Evolutionary conservation across 37 sponge, comb jelly and placozoan species (phyloP), one percentile per base, ranked within the genome.

Genomic region (Dysidea cf. avara): DNA sequence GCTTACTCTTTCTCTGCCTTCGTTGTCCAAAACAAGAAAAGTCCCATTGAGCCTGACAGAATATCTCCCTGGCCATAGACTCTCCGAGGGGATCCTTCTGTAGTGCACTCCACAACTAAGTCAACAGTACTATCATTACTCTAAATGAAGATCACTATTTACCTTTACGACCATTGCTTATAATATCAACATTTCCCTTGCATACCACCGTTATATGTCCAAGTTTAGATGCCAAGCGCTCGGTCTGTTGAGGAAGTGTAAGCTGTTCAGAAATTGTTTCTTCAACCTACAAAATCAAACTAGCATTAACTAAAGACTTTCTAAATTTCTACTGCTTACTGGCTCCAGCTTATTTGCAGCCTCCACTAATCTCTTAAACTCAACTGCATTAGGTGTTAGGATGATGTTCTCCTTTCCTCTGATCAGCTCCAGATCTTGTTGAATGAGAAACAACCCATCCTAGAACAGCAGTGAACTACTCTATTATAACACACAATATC

Each of bases 11-110:
- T 18, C 47, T 83, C 72, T 21, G 78, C 49, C 36, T 69, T 48
- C 16, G 37, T 66, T 20, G 97, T 70, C 99, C 99, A 97, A 78
- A 77, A 66, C 7, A 81, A 33, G 50, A 91, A 92, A 16, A 90
- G 65, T 25, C 90, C 95, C 48, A 82, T 37, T 0, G 74, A 71
- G 4, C 99, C 99, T 29, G 99, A 86, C n/a, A 97, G 71, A 7
- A 97, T 51, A 67, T 97, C 99, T 61, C 99, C 99, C 68, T 97
- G 99, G 0, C 99, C 99, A 24, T 95, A 93, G 76, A 88, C 85
- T 59, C 99, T 77, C 39, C 95, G 74, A 2, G 77, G 67, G 59
- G 81, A 78, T 1, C 99, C 99, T 34, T 22, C 53, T 51, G 68
- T 87, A 5, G 40, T 49, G 64, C 97, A 96, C 28, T 34, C 35